These are phyloP conservation scores for Araneus ventricosus DNA, from an alignment of 1,140 invertebrate genomes.

Conservation along the genomic window DNA sequence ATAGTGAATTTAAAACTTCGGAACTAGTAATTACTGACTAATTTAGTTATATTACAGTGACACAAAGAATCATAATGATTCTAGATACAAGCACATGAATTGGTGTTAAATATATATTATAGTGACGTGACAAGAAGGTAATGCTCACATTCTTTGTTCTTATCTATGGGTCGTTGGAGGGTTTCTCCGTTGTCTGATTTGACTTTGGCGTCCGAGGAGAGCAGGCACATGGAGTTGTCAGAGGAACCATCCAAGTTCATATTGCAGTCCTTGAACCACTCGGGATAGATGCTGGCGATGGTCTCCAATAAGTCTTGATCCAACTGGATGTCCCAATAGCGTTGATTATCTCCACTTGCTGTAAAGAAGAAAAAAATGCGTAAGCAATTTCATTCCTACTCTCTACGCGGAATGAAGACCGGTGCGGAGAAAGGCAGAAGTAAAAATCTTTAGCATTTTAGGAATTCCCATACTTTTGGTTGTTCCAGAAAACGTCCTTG, in stretches of 20 bases:
- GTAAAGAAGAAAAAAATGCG: neutral
- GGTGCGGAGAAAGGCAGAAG: too few species aligned
- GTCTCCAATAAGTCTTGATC: constrained; percentile 94
- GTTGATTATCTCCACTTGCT: constrained; percentile 77
- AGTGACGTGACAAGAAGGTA: neutral
- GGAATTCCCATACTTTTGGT: too few species aligned
- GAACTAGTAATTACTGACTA: too few species aligned
- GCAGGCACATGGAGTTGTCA: constrained; percentile 39
- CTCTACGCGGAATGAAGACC: too few species aligned
- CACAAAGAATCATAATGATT: too few species aligned
- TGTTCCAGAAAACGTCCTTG: too few species aligned
- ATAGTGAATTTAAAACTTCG: too few species aligned
- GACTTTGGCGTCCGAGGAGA: constrained; percentile 32
- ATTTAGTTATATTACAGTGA: too few species aligned
- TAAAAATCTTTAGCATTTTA: too few species aligned
- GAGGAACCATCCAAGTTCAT: constrained; percentile 42
- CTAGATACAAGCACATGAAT: too few species aligned
- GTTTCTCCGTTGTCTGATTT: constrained; percentile 81
- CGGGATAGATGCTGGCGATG: constrained; percentile 92
- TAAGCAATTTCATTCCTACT: too few species aligned
- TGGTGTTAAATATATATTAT: too few species aligned
- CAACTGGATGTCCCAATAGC: constrained; percentile 93
- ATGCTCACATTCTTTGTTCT: constrained; percentile 98
- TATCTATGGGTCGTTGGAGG: constrained; percentile 93
- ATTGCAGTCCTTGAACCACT: constrained; percentile 88